Conservation (phyloP, 2,797 vertebrate genomes). For the Calcarius lapponicus region DNA sequence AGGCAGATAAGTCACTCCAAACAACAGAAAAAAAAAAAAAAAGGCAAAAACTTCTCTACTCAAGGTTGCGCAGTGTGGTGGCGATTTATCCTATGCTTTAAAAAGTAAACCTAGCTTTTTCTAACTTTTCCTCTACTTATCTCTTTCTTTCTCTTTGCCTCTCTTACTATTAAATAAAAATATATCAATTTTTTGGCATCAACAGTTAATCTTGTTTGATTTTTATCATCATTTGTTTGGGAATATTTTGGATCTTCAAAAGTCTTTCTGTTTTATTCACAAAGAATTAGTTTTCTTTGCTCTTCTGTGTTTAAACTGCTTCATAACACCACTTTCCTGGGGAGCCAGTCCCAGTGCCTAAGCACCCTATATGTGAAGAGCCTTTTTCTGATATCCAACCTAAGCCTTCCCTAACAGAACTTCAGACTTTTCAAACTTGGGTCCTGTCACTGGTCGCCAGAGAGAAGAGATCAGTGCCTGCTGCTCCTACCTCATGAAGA, state of each 20-base stretch:
- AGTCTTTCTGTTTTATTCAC: background rate
- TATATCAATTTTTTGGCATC: background rate
- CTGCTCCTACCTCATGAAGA: accelerated
- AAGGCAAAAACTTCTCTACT: background rate
- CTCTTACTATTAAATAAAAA: background rate
- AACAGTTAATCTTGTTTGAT: background rate
- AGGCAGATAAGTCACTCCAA: background rate
- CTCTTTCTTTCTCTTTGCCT: background rate
- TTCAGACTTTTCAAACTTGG: accelerated
- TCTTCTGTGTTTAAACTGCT: background rate
- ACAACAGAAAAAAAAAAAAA: background rate
- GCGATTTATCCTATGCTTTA: background rate
- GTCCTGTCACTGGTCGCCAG: background rate
- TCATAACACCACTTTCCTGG: background rate
- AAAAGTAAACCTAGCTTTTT: background rate
- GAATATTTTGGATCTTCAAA: background rate
- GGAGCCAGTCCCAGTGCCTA: background rate
- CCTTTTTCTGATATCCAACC: background rate
- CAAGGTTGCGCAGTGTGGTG: background rate
- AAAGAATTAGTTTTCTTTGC: background rate
- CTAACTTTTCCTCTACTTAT: background rate
- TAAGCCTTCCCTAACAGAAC: background rate
- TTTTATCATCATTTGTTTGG: background rate
- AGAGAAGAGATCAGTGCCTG: too few species aligned
- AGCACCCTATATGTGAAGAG: background rate